Percentiles rank a stretch among this genome's conserved stretches.
These are phyloP conservation scores for Penaeus indicus DNA, from an alignment of 1,140 invertebrate genomes.

Conservation along the genomic window DNA sequence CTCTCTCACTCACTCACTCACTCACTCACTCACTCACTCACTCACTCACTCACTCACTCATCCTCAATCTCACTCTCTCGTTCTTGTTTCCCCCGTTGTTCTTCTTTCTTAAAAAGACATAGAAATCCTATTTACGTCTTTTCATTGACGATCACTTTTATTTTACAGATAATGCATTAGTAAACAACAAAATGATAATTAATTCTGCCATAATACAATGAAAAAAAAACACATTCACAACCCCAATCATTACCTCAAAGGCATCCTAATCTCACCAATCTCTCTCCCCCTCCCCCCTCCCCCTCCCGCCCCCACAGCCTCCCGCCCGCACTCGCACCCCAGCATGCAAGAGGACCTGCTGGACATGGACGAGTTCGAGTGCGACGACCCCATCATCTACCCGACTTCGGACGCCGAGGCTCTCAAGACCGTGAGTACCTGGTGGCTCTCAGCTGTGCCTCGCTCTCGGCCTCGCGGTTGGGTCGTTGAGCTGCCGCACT, in stretches of 20 bases:
- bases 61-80: no score
- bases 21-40: no score
- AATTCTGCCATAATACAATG: neutral
- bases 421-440: slow-evolving; percentile 70
- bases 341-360: slow-evolving; percentile 64
- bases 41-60: no score
- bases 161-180: no score
- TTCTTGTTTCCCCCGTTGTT: no score
- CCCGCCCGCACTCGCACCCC: slow-evolving; percentile 55
- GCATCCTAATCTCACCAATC: neutral
- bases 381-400: slow-evolving; percentile 62
- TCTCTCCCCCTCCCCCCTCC: neutral
- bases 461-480: no score
- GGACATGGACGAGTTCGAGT: slow-evolving; percentile 68
- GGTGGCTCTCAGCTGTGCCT: neutral
- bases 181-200: neutral
- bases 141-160: no score
- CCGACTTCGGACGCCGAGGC: slow-evolving; percentile 62
- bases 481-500: no score
- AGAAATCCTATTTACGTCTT: no score
- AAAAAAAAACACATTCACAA: neutral
- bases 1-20: no score
- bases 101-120: no score
- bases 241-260: neutral
- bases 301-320: slow-evolving; percentile 8